Conservation (phyloP, 2,113 vertebrate genomes). For the Pavo muticus region DNA sequence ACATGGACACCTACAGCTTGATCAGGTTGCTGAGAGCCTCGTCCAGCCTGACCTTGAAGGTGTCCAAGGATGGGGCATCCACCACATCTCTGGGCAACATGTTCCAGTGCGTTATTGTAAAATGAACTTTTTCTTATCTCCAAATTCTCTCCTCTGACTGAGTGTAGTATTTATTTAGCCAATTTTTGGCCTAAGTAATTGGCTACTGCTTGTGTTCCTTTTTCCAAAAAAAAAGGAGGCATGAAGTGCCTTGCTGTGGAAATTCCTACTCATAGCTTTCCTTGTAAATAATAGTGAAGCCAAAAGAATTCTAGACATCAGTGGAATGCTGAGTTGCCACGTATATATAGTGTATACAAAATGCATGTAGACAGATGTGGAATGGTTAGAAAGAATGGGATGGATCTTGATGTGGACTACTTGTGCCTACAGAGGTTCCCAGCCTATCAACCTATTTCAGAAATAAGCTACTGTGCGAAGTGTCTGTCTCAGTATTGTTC, state of each 20-base stretch:
- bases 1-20: not conserved
- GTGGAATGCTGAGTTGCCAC: not conserved
- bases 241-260: not conserved
- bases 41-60: not conserved
- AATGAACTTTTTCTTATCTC: not conserved
- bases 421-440: not conserved
- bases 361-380: fast-evolving
- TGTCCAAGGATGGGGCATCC: not conserved
- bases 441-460: not conserved
- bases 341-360: not conserved
- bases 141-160: not conserved
- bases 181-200: not conserved
- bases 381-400: not conserved
- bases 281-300: not conserved
- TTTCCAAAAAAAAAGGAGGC: not conserved
- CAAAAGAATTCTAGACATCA: not conserved
- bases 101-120: not conserved
- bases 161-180: fast-evolving
- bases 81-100: not conserved
- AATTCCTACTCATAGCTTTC: not conserved
- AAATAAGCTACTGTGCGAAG: not conserved
- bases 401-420: not conserved
- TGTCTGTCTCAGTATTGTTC: not conserved
- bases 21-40: not conserved
- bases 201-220: not conserved